Evolutionary conservation across 2,888 invertebrate genomes (phyloP).

Genomic region (Lepidonotus clava): DNA sequence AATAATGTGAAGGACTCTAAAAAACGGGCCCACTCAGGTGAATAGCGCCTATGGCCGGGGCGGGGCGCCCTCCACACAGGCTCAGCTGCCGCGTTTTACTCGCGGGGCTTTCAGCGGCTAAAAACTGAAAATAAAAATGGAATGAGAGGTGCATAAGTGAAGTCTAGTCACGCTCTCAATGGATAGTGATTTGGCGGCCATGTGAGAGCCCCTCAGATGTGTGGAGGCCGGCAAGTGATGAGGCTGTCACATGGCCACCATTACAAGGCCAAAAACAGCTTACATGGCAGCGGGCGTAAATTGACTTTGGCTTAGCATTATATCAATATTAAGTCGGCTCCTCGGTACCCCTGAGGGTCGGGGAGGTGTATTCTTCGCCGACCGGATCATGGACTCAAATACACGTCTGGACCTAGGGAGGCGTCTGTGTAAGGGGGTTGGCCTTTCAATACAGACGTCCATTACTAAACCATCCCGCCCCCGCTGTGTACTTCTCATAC

Average conservation of each 20-base stretch:
- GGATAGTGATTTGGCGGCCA: not conserved
- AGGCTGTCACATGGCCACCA: not conserved
- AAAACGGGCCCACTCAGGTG: too few relatives aligned
- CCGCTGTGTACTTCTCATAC: too few relatives aligned
- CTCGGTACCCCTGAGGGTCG: not conserved
- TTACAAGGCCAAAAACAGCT: not conserved
- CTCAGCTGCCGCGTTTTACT: too few relatives aligned
- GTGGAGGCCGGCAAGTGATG: not conserved
- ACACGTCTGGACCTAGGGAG: too few relatives aligned
- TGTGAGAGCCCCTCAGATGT: not conserved
- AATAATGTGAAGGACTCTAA: too few relatives aligned
- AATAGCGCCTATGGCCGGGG: too few relatives aligned
- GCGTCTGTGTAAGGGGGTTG: too few relatives aligned
- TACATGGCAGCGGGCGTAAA: not conserved
- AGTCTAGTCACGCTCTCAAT: conserved; percentile 3
- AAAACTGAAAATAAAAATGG: not conserved
- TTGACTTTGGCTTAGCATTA: conserved; percentile 22
- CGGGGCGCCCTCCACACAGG: too few relatives aligned
- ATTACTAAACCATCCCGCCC: too few relatives aligned
- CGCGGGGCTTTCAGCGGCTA: too few relatives aligned
- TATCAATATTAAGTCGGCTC: conserved; percentile 22
- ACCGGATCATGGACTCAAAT: too few relatives aligned
- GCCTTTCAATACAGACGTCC: too few relatives aligned
- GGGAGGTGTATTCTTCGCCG: not conserved
- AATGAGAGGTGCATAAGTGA: not conserved